Base-by-base conservation (phyloP, 2,888 invertebrate genomes). In the Graphium colonna region DNA sequence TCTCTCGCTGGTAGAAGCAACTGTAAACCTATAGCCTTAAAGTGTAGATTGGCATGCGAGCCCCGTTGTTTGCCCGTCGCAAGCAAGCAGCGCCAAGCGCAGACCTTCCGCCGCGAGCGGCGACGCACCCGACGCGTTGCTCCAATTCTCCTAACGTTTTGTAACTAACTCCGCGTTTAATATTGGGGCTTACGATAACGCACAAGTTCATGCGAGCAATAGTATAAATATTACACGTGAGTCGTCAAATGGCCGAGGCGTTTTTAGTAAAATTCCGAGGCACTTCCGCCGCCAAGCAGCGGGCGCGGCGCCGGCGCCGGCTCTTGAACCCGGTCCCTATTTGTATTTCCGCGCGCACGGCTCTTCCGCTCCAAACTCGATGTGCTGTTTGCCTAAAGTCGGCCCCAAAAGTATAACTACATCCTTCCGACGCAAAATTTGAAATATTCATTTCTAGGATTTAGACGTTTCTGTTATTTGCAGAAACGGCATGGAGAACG, bases 311-410 rank as follows among this genome's bases (percentile, higher is more conserved):
- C 54, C 64, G 64, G 67, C 66, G 68, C 64, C 64, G 64, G 64
- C 68, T 63, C 61, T 60, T 62, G 56, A 56, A 58, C 64, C 55
- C 51, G 68, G 58, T 63, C 71, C 71, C 69, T 77, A 69, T 79
- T 75, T 73, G 79, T 71, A 68, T 64, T 71, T 76, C 36, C 76
- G 68, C 63, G 63, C 59, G 63, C 60, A 58, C 60, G 59, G 63
- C 68, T 70, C 73, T 78, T 81, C 83, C 82, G 82, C 75, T 75
- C 71, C 69, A 57, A 71, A 69, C 63, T 61, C 60, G 60, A 56
- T 56, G 51, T 59, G 49, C 55, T 62, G 62, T 69, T 65, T 64
- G 61, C 60, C 58, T 57, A 17, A 38, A 48, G 52, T 51, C 61
- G 55, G 60, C 65, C 63, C 64, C 61, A 60, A 18, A 40, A 15